Evolutionary conservation across 1,140 invertebrate genomes (phyloP), one percentile per base, ranked within the genome.

Genomic region (Drosophila yakuba): DNA sequence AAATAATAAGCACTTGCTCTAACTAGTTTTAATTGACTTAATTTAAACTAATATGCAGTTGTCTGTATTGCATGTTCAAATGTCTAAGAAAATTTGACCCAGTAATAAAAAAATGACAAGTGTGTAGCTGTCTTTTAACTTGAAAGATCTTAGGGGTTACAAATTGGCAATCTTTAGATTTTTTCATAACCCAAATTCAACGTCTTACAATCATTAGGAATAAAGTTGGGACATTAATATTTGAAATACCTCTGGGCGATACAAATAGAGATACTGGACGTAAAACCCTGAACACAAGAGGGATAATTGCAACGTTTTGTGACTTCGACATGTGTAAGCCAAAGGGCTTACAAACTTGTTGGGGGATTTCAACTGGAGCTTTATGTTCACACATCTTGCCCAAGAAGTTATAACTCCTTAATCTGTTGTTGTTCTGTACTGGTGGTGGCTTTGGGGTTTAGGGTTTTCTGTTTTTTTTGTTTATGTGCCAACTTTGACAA

Each of bases 291-390:
- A 7, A 50, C 41, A 35, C 15, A 50, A 23, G 25, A 43, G n/a
- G 12, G 20, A 55, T 55, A 71, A 71, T 57, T 71, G 35, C 64
- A 47, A 35, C 25, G 43, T n/a, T 68, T 57, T 41, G 69, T 69
- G n/a, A 44, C 15, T 56, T 36, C 38, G 66, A 69, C 67, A 71
- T 71, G 51, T 71, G 67, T 69, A 69, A 71, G 64, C 64, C 68
- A 50, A 43, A 71, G 44, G 44, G 68, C 66, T 71, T 58, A 43
- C 51, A 41, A 58, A 58, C 43, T 58, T 71, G 43, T 57, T 15
- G 51, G 61, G 11, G 44, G 35, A 23, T 45, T 54, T 52, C 39
- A 35, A 39, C n/a, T 28, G 14, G 4, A 35, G 51, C 36, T 68
- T 57, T 48, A 58, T 69, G 51, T 23, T 50, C 64, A 10, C 52